Conservation (phyloP, 2,113 vertebrate genomes). For the Psammodynastes pulverulentus region DNA sequence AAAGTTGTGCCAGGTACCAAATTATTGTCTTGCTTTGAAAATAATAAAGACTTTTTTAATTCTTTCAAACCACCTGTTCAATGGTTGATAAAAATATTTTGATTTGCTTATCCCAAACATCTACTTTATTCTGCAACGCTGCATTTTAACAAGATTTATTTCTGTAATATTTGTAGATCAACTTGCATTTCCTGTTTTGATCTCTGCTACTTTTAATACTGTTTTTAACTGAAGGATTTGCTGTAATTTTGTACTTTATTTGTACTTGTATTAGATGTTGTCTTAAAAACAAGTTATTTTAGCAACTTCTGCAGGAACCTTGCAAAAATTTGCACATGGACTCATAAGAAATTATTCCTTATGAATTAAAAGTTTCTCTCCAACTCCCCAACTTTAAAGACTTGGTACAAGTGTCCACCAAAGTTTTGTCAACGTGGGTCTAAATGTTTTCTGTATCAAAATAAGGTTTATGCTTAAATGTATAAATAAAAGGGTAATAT, state of each 20-base stretch:
- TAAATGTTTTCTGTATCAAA: not conserved
- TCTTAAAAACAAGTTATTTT: not conserved
- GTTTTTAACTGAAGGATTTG: not conserved
- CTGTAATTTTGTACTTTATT: not conserved
- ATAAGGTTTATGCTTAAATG: not conserved
- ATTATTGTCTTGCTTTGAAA: not conserved
- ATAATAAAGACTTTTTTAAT: not conserved
- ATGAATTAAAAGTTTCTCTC: not conserved
- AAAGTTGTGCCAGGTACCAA: not conserved
- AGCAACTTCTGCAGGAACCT: not conserved
- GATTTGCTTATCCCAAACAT: not conserved
- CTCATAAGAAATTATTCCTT: not conserved
- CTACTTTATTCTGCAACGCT: not conserved
- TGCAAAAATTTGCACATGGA: not conserved
- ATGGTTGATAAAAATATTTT: not conserved
- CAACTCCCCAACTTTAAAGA: not conserved
- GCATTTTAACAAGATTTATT: not conserved
- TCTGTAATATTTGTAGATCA: not conserved
- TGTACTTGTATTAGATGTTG: not conserved
- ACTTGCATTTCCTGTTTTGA: not conserved
- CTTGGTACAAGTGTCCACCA: not conserved
- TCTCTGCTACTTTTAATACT: not conserved
- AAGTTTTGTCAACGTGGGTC: not conserved
- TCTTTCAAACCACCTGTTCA: not conserved
- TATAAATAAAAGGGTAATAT: not conserved